Conservation (phyloP, 1,140 invertebrate species). For the Archegozetes longisetosus region DNA sequence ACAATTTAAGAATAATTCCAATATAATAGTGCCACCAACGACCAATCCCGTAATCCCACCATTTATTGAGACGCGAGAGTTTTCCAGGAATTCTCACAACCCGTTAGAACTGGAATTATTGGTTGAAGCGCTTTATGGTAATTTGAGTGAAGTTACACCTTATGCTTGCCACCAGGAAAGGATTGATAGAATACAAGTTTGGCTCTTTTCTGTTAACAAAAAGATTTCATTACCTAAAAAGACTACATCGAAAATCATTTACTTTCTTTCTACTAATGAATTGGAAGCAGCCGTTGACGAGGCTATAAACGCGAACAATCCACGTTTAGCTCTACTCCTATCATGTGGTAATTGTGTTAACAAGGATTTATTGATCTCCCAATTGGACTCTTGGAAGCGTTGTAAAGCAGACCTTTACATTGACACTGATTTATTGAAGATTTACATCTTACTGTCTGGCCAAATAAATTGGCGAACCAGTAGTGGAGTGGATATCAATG, state of each 20-base stretch:
- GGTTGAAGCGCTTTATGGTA: constrained; percentile 16
- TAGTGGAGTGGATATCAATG: constrained; percentile 4
- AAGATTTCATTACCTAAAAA: constrained; percentile 4
- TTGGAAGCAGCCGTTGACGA: constrained; percentile 14
- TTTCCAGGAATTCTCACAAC: background rate
- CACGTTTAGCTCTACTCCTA: constrained; percentile 13
- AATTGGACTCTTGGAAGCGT: constrained; percentile 14
- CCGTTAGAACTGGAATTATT: constrained; percentile 4
- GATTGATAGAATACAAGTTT: constrained; percentile 11
- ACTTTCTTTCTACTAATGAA: constrained; percentile 15
- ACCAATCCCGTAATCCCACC: background rate
- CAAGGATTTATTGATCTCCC: constrained; percentile 7
- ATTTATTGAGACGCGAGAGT: constrained; percentile 3
- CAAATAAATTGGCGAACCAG: constrained; percentile 7
- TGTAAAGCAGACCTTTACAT: constrained; percentile 13
- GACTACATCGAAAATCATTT: background rate
- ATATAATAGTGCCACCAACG: background rate
- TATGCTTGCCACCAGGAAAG: constrained; percentile 14
- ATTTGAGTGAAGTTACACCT: background rate
- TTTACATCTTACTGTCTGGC: constrained; percentile 16
- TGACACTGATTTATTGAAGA: constrained; percentile 12
- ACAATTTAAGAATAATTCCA: constrained; percentile 6
- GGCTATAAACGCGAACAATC: constrained; percentile 7
- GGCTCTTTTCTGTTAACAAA: constrained; percentile 11
- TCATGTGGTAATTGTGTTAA: constrained; percentile 7